phyloP scores from a whole-genome alignment of 2,113 vertebrate genomes.

The Pelecanoides urinatrix region DNA sequence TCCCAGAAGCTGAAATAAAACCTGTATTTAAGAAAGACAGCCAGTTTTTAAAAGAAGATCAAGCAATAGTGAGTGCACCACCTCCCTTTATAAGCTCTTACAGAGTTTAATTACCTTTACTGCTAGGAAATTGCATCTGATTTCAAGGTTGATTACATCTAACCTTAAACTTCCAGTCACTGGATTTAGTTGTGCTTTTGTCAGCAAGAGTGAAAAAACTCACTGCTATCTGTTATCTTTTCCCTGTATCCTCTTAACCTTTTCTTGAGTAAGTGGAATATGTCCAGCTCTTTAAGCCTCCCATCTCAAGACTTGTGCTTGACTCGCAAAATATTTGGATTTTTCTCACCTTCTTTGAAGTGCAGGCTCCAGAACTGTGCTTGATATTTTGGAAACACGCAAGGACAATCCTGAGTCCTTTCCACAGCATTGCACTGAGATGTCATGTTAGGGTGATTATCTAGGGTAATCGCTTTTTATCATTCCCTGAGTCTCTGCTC shows the following conservation, averaged over 20 bases:
- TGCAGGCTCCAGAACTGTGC: background rate
- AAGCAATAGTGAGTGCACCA: background rate
- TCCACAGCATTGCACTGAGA: background rate
- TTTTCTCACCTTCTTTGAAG: background rate
- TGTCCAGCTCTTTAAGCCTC: background rate
- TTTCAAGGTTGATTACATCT: slow-evolving; percentile 54
- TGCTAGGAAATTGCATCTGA: slow-evolving; percentile 23
- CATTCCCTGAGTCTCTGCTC: background rate
- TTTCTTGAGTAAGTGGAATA: background rate
- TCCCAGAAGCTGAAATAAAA: background rate
- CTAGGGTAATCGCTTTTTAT: background rate
- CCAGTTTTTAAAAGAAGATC: background rate
- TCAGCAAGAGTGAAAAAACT: slow-evolving; percentile 34
- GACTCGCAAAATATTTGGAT: background rate
- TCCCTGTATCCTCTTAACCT: background rate
- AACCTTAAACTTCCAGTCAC: slow-evolving; percentile 53
- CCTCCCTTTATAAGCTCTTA: background rate
- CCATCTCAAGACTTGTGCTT: background rate
- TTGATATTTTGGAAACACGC: background rate
- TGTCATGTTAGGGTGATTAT: background rate
- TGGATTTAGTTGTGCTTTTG: slow-evolving; percentile 42
- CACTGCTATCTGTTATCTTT: background rate
- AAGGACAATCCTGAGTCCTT: background rate
- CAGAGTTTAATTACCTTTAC: slow-evolving; percentile 44
- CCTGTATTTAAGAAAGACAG: background rate